Percentiles rank a stretch among this genome's conserved stretches.
phyloP scores from a whole-genome alignment of 2,113 vertebrate genomes.

The Lethenteron reissneri region DNA sequence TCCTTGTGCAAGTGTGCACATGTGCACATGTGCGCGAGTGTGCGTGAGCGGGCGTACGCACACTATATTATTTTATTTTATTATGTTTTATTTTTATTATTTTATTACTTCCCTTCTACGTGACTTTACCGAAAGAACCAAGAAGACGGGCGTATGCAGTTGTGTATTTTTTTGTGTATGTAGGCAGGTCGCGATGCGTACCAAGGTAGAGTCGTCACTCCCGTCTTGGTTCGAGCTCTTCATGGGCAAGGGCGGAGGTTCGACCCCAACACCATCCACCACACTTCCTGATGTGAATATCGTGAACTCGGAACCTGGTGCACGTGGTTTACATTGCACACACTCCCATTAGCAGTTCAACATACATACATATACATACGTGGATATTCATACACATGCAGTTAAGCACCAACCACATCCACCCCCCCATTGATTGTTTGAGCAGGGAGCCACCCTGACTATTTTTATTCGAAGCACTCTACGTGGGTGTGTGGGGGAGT shows the following conservation, averaged over 20 bases:
- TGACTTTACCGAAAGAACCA: too few relatives aligned
- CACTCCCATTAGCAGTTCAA: too few relatives aligned
- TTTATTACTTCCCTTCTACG: too few relatives aligned
- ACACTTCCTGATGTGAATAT: background rate
- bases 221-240: background rate
- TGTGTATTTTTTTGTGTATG: slow-evolving; percentile 1
- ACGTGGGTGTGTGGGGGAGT: background rate
- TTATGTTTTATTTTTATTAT: too few relatives aligned
- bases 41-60: too few relatives aligned
- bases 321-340: background rate
- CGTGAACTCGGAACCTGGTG: background rate
- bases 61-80: too few relatives aligned
- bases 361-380: too few relatives aligned
- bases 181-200: background rate
- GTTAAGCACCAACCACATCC: too few relatives aligned
- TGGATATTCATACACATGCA: too few relatives aligned
- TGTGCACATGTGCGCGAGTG: background rate
- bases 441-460: background rate
- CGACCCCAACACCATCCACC: background rate
- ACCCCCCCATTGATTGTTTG: too few relatives aligned
- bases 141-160: background rate
- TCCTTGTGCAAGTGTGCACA: background rate
- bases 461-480: background rate
- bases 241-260: background rate
- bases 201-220: background rate